These are phyloP conservation scores for Malurus cyaneus DNA, from an alignment of 2,113 vertebrate species.

Conservation along the genomic window DNA sequence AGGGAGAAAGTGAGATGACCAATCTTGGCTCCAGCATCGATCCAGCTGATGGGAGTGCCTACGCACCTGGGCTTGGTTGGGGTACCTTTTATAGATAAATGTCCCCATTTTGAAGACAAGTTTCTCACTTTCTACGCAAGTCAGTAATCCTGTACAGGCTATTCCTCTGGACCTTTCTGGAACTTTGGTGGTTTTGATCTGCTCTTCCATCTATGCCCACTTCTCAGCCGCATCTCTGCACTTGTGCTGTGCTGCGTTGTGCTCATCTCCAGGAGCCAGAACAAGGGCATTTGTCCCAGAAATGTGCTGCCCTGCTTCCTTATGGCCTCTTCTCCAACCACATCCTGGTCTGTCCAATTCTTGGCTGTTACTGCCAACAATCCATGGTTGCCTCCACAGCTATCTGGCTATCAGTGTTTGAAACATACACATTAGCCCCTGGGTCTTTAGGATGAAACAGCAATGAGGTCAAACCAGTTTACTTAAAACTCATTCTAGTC, in stretches of 20 bases:
- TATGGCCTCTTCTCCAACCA: neutral
- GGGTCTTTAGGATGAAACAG: neutral
- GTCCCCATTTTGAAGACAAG: neutral
- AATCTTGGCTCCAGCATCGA: neutral
- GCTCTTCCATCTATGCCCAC: neutral
- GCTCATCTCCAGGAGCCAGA: neutral
- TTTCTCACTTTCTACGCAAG: neutral
- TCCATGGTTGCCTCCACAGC: neutral
- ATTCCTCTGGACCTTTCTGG: neutral
- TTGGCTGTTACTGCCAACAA: neutral
- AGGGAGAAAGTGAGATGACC: neutral
- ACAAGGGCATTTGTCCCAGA: rapidly evolving
- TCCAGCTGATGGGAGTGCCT: neutral
- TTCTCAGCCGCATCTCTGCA: neutral
- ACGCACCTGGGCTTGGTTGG: rapidly evolving
- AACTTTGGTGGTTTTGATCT: neutral
- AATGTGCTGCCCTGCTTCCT: neutral
- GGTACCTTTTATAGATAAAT: neutral
- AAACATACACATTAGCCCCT: no score
- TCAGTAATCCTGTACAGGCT: neutral
- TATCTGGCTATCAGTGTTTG: neutral
- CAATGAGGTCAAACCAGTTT: neutral
- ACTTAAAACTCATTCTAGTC: neutral
- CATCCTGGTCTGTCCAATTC: neutral
- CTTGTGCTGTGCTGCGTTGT: neutral